A percentile compares a stretch with the other conserved stretches of the same genome.
These are phyloP conservation scores for Chrysaora quinquecirrha DNA, from an alignment of 30 jellyfish, hydroid and myxozoan genomes.

Conservation along the genomic window DNA sequence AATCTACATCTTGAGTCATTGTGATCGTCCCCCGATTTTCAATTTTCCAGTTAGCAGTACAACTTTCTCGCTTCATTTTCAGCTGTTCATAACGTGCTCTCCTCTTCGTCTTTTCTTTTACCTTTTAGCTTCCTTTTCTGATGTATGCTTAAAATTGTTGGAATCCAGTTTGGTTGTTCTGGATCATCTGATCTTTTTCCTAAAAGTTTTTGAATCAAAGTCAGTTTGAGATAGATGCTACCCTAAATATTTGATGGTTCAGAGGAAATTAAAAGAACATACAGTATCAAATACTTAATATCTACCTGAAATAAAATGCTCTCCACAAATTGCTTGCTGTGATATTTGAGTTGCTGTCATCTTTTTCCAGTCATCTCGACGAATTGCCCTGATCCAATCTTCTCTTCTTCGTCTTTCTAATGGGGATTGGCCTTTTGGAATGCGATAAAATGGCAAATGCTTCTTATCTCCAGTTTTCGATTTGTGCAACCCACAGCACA, in stretches of 20 bases:
- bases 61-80: constrained; percentile 12
- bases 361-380: constrained; percentile 34
- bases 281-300: background rate
- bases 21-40: constrained; percentile 10
- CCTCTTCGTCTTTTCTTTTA: constrained; percentile 2
- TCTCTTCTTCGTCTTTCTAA: constrained; percentile 8
- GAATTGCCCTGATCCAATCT: constrained; percentile 37
- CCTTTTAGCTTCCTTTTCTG: constrained; percentile 5
- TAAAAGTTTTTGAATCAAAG: background rate
- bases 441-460: constrained; percentile 14
- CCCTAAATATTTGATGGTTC: background rate
- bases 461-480: background rate
- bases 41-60: constrained; percentile 13
- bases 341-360: constrained; percentile 44
- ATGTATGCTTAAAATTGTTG: constrained; percentile 42
- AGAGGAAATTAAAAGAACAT: background rate
- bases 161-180: constrained; percentile 36
- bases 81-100: constrained; percentile 9
- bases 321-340: constrained; percentile 17
- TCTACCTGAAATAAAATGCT: constrained; percentile 51
- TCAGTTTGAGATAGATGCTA: background rate
- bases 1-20: background rate
- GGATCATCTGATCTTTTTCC: constrained; percentile 59
- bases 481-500: constrained; percentile 62
- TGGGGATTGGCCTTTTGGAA: constrained; percentile 40